Evolutionary conservation across 1,140 invertebrate genomes (phyloP).

Genomic region (Bombus consobrinus): DNA sequence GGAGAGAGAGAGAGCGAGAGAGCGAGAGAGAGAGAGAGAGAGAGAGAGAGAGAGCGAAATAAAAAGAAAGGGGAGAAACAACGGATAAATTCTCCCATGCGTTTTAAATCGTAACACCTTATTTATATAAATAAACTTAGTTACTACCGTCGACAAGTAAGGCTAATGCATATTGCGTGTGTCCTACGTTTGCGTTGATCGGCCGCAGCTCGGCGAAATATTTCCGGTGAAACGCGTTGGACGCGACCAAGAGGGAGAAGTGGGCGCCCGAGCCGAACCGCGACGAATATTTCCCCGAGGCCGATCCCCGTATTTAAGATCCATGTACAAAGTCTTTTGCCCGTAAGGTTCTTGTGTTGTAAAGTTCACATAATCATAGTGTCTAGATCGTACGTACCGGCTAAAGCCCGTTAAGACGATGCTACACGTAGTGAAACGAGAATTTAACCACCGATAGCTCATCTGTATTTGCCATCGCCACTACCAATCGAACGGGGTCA

Average conservation of each 20-base stretch:
- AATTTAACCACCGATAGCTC: conserved; percentile 81
- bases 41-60: neutral
- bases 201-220: conserved; percentile 49
- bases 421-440: conserved; percentile 77
- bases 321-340: conserved; percentile 83
- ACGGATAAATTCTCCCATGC: conserved; percentile 64
- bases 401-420: conserved; percentile 72
- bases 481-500: conserved; percentile 52
- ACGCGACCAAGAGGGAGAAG: neutral
- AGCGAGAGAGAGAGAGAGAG: neutral
- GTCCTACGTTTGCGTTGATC: conserved; percentile 71
- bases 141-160: conserved; percentile 75
- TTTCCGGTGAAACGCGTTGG: conserved; percentile 10
- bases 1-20: neutral
- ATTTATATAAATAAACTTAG: conserved; percentile 78
- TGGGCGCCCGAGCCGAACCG: neutral
- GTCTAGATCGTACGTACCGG: conserved; percentile 78
- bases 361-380: conserved; percentile 83
- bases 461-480: conserved; percentile 79
- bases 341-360: conserved; percentile 82
- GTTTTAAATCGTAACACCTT: conserved; percentile 76
- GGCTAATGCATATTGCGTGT: conserved; percentile 77
- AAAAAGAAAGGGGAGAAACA: conserved; percentile 1
- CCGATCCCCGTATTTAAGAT: conserved; percentile 76
- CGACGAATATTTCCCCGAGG: conserved; percentile 64